Base-by-base conservation (phyloP, 1,140 invertebrate genomes). In the Bradysia coprophila region DNA sequence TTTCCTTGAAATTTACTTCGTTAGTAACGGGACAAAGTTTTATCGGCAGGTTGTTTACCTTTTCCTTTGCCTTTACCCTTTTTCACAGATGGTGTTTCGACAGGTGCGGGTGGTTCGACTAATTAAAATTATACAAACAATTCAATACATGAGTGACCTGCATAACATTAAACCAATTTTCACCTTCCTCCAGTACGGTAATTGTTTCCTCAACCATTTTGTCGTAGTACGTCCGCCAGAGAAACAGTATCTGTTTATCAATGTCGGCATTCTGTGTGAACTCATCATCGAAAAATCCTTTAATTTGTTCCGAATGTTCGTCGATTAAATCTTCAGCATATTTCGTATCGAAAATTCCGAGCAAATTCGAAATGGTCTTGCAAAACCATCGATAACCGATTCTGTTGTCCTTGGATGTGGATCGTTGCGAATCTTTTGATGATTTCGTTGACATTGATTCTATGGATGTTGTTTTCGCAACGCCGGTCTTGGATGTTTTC, bases 201-300 rank as follows among this genome's bases (percentile, higher is more conserved):
- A 72, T 57, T 56, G 73, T 70, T 51, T 71, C 66, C 47, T 72
- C 64, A 20, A 66, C 48, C 4, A 66, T 51, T 50, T 67, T 64
- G 43, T 60, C 65, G 40, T 61, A 59, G 43, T 64, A 65, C 1
- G 70, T 71, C 48, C 68, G 67, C 52, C 72, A 73, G 43, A 72
- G 61, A 38, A 62, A 68, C 43, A 72, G 46, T 13, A 66, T 46
- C 31, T 66, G 63, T 23, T 50, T 62, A 16, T 63, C 54, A 6
- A 69, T 54, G 50, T 68, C 53, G 2, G 50, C 54, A 16, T 60
- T 53, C 21, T 50, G 54, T 47, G 61, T 42, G 48, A 59, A 52
- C 59, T 60, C 41, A 42, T 49, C 48, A 45, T 56, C 42, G 51
- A 63, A 52, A 56, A 69, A 51, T 48, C 55, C n/a, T 0, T 51